These are phyloP conservation scores for Automeris io DNA, from an alignment of 2,888 invertebrate species.

Conservation along the genomic window DNA sequence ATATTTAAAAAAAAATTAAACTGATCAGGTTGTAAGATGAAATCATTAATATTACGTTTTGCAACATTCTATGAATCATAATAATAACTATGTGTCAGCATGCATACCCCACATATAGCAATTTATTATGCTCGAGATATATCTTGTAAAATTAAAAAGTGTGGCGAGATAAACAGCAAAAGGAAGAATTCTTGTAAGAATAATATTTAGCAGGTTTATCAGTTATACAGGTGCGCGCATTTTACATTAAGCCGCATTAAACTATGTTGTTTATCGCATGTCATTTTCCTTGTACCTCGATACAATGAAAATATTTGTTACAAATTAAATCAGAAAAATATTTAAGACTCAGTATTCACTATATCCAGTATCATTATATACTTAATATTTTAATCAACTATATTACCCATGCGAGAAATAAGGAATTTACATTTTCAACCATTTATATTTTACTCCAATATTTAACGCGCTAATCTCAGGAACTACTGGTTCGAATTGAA, in stretches of 20 bases:
- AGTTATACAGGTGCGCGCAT: constrained; percentile 32
- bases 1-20: too few relatives aligned
- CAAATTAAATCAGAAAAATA: not conserved
- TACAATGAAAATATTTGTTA: not conserved
- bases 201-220: constrained; percentile 15
- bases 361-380: not conserved
- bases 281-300: constrained; percentile 18
- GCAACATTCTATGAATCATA: constrained; percentile 51
- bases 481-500: too few relatives aligned
- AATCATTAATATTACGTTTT: constrained; percentile 57
- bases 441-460: too few relatives aligned
- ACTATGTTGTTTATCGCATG: constrained; percentile 30
- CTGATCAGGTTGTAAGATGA: constrained; percentile 40
- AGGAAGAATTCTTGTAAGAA: constrained; percentile 8
- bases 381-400: too few relatives aligned
- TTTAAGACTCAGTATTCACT: not conserved
- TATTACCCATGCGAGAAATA: too few relatives aligned
- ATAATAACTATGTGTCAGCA: constrained; percentile 54
- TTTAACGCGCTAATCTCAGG: too few relatives aligned
- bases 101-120: constrained; percentile 45
- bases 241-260: constrained; percentile 16
- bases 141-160: constrained; percentile 26
- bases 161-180: constrained; percentile 9
- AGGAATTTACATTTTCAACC: too few relatives aligned
- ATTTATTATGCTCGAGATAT: constrained; percentile 31